These are phyloP conservation scores for Bombus terrestris DNA, from an alignment of 1,140 invertebrate genomes.

Conservation along the genomic window DNA sequence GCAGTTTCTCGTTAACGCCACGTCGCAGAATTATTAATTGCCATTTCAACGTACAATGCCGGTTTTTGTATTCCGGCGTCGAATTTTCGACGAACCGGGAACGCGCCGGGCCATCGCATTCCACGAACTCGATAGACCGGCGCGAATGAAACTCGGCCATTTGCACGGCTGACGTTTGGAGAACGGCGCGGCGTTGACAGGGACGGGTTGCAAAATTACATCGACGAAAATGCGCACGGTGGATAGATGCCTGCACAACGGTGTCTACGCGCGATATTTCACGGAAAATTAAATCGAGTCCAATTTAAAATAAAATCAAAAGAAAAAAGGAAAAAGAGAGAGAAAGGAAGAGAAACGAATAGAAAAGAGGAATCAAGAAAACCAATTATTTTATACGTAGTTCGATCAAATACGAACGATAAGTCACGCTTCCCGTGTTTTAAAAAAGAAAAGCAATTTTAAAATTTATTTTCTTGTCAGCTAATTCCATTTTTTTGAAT, in stretches of 20 bases:
- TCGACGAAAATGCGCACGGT: constrained; percentile 37
- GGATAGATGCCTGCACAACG: constrained; percentile 38
- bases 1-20: constrained; percentile 53
- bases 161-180: constrained; percentile 48
- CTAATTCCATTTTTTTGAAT: background rate
- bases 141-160: constrained; percentile 61
- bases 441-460: too few species aligned
- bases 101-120: constrained; percentile 56
- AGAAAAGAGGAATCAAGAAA: background rate
- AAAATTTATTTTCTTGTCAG: background rate
- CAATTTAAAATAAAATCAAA: constrained; percentile 20
- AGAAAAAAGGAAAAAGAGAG: background rate
- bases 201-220: constrained; percentile 67
- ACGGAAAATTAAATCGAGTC: constrained; percentile 41
- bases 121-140: constrained; percentile 63
- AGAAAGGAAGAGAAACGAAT: background rate
- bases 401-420: background rate
- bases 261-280: background rate
- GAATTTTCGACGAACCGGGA: constrained; percentile 49
- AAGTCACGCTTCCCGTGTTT: background rate
- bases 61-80: constrained; percentile 3
- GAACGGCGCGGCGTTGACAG: constrained; percentile 44
- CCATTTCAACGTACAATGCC: constrained; percentile 35
- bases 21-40: constrained; percentile 72
- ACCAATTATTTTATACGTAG: too few species aligned